Evolutionary conservation across 2,888 invertebrate genomes (phyloP), one percentile per base, ranked within the genome.

Genomic region (Panorpa germanica): DNA sequence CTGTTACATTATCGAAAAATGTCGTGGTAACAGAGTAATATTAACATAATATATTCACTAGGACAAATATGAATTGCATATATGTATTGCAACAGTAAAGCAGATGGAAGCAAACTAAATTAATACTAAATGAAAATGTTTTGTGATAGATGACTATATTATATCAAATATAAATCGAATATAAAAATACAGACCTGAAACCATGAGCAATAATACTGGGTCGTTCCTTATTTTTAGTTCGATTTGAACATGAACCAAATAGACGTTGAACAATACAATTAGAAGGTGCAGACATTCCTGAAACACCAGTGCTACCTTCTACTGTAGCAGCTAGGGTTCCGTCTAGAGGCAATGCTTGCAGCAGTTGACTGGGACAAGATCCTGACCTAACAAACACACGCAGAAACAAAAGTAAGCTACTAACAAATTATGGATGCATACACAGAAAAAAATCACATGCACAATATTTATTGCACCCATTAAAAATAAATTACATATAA

Each of bases 361-460:
- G 69, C 53, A 85, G 65, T 55, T 83, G 85, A 57, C 82, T 83
- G 41, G 88, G 88, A 53, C 83, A 88, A 43, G 88, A 88, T 36
- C 86, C 88, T 45, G 88, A 88, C 66, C 90, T 78, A 58, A 33
- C 36, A 38, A 32, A 39, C 35, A 35, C 27, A 38, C 28, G 37
- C 32, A 40, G 35, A 35, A 28, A 38, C 37, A 38, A 37, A 37
- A 37, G 14, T 29, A 14, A 29, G 23, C 29, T 35, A 32, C 34
- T 33, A 36, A 34, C 33, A 38, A 27, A 29, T 33, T 35, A 25
- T 30, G 21, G 24, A 25, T 26, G 28, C 26, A 27, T 3, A 21
- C 20, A 34, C 12, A 20, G 26, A 34, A 11, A 27, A 18, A 18
- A 12, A 28, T 13, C 16, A n/a, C 16, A 14, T 8, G 9, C 21